Conservation (phyloP, 2,888 invertebrate species). For the Scaptomyza polygonia region DNA sequence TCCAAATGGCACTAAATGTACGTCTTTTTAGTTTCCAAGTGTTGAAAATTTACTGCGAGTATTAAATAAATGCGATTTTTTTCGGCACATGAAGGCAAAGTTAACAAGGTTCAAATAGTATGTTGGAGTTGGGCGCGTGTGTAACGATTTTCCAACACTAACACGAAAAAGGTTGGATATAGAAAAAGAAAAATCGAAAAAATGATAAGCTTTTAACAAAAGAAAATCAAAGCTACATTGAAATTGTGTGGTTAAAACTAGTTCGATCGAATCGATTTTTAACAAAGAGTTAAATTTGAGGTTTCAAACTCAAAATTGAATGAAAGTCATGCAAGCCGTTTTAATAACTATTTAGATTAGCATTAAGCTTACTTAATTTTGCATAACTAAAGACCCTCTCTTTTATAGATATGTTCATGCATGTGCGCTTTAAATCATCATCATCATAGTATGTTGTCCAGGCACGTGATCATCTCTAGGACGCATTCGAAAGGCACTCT, state of each 20-base stretch:
- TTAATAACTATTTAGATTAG: not conserved
- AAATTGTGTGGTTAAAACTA: constrained; percentile 2
- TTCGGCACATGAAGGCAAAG: constrained; percentile 66
- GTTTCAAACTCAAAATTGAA: too few species aligned
- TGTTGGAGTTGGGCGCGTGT: constrained; percentile 8
- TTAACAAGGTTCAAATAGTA: constrained; percentile 18
- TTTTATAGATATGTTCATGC: not conserved
- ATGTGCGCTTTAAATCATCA: not conserved
- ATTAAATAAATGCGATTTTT: constrained; percentile 76
- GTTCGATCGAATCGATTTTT: not conserved
- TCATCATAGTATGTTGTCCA: not conserved
- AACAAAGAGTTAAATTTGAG: too few species aligned
- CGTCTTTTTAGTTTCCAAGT: constrained; percentile 75
- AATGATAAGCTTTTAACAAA: not conserved
- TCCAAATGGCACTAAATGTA: constrained; percentile 72
- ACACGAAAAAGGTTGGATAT: constrained; percentile 16
- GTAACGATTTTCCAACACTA: constrained; percentile 1
- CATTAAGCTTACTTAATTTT: not conserved
- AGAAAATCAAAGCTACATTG: not conserved
- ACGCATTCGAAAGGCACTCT: not conserved
- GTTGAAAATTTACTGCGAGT: constrained; percentile 75
- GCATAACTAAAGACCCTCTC: not conserved
- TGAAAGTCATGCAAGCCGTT: not conserved
- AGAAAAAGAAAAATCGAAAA: not conserved
- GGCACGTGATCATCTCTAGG: constrained; percentile 23